Percentiles rank a stretch among this genome's conserved stretches.
Evolutionary conservation across 2,113 vertebrate genomes (phyloP).

Genomic region (Epinephelus fuscoguttatus): DNA sequence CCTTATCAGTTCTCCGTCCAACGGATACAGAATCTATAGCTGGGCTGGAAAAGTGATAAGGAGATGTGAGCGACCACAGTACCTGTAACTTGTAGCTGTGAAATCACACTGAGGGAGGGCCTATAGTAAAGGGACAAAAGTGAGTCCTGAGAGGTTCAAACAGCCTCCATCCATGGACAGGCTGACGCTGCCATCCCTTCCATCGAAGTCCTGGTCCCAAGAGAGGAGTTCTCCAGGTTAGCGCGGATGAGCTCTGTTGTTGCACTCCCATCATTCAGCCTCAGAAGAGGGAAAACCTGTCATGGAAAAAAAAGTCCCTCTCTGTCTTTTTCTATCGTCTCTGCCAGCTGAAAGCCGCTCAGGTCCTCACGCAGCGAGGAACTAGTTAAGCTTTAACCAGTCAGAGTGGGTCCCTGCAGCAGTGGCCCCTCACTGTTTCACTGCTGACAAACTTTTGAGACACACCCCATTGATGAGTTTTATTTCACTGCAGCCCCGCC

Average conservation of each 20-base stretch:
- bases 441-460: constrained; percentile 81
- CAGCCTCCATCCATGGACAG: neutral
- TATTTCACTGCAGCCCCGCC: constrained; percentile 85
- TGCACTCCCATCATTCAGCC: constrained; percentile 27
- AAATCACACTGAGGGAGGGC: constrained; percentile 8
- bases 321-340: constrained; percentile 31
- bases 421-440: constrained; percentile 66
- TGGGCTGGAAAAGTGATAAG: constrained; percentile 99
- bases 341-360: constrained; percentile 29
- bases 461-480: constrained; percentile 87
- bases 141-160: constrained; percentile 15
- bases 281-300: constrained; percentile 3
- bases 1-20: constrained; percentile 99
- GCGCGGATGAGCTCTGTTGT: constrained; percentile 18
- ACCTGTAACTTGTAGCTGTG: constrained; percentile 29
- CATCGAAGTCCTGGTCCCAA: constrained; percentile 4
- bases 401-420: constrained; percentile 42
- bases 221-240: neutral
- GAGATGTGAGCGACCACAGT: constrained; percentile 87
- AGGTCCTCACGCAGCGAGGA: constrained; percentile 31
- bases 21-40: constrained; percentile 90
- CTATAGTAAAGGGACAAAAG: constrained; percentile 14
- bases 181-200: constrained; percentile 21
- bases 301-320: constrained; percentile 12
- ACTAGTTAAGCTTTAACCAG: constrained; percentile 45